Evolutionary conservation across 1,140 invertebrate species (phyloP).

Genomic region (Camponotus vicinus): DNA sequence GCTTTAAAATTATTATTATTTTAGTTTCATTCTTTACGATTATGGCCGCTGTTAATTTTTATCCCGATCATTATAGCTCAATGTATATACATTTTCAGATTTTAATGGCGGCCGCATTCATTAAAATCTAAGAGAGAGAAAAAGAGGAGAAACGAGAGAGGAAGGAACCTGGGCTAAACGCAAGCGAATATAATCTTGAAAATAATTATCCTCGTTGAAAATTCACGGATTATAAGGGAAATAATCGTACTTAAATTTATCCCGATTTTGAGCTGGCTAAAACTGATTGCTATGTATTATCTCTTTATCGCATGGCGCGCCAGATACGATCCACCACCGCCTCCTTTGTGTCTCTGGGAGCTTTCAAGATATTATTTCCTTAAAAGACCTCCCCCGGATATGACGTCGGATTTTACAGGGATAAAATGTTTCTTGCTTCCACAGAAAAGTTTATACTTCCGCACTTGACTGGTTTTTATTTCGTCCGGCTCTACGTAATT

Average conservation of each 20-base stretch:
- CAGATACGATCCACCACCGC: slow-evolving; percentile 26
- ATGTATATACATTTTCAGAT: slow-evolving; percentile 25
- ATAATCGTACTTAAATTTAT: slow-evolving; percentile 52
- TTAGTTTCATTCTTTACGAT: slow-evolving; percentile 41
- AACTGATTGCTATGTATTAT: slow-evolving; percentile 43
- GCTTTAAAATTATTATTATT: slow-evolving; percentile 56
- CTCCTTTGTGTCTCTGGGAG: not conserved
- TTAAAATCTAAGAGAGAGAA: not conserved
- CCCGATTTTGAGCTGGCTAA: slow-evolving; percentile 24
- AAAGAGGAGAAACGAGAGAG: not conserved
- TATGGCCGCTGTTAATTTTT: slow-evolving; percentile 64
- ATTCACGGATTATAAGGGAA: slow-evolving; percentile 42
- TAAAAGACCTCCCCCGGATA: not conserved
- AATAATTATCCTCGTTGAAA: slow-evolving; percentile 51
- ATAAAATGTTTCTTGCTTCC: slow-evolving; percentile 14
- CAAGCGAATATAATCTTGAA: slow-evolving; percentile 35
- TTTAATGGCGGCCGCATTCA: not conserved
- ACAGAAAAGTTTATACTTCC: slow-evolving; percentile 27
- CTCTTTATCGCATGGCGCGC: slow-evolving; percentile 42
- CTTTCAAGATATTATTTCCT: slow-evolving; percentile 45
- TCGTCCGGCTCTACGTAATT: slow-evolving; percentile 34
- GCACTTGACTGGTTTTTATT: slow-evolving; percentile 43
- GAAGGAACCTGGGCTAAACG: not conserved
- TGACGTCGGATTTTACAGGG: slow-evolving; percentile 4
- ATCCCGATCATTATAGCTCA: slow-evolving; percentile 31